Conservation (phyloP, 2,113 vertebrate species). For the Actenoides hombroni region DNA sequence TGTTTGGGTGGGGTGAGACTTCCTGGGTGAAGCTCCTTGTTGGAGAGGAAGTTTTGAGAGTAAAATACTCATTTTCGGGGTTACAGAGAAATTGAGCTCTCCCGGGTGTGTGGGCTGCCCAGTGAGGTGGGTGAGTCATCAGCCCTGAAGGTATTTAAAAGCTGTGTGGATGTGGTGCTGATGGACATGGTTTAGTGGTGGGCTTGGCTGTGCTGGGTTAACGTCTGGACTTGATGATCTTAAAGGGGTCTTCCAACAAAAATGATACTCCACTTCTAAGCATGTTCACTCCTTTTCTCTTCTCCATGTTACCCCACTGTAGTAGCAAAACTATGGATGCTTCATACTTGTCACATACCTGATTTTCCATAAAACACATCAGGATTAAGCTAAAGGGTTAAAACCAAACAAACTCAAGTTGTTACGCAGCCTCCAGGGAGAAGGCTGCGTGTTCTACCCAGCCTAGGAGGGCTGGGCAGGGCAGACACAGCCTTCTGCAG, state of each 20-base stretch:
- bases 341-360: not conserved
- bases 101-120: not conserved
- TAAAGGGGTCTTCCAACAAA: not conserved
- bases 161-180: not conserved
- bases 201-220: not conserved
- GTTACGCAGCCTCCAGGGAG: not conserved
- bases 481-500: not conserved
- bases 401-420: not conserved
- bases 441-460: not conserved
- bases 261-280: not conserved
- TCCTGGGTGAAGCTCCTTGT: not conserved
- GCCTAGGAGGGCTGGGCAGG: not conserved
- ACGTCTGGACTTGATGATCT: not conserved
- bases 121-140: not conserved
- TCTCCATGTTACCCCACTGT: not conserved
- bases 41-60: conserved; percentile 1
- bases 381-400: not conserved
- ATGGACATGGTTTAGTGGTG: not conserved
- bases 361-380: not conserved
- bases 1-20: not conserved
- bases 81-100: not conserved
- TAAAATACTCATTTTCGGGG: not conserved
- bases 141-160: not conserved
- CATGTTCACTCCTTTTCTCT: not conserved
- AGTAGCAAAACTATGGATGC: not conserved